Evolutionary conservation across 2,113 vertebrate species (phyloP), one percentile per base, ranked within the genome.

Genomic region (Gasterosteus nipponicus): DNA sequence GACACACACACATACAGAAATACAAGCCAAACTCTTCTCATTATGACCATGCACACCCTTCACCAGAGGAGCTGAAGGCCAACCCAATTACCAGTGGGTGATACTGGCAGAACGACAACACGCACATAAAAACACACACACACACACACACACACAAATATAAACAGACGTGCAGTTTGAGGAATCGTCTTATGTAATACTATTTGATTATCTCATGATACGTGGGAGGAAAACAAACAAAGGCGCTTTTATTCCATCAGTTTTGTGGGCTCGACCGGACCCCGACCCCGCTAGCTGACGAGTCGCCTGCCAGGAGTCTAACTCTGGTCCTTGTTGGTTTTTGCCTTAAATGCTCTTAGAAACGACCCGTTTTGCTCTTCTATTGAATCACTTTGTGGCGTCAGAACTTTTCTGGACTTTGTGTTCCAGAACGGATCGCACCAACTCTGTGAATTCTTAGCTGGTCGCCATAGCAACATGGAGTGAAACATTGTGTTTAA

Each of bases 21-120:
- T 18, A 57, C 35, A 57, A 44, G 77, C 78, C 46, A 18, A 70
- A 51, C 51, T 80, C 53, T 41, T 79, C 71, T 83, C 79, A 83
- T 89, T 86, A 87, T 66, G 54, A 56, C 71, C 61, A 74, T 86
- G 73, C 68, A 80, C 82, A 71, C 73, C 80, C 81, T 69, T 57
- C 63, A 75, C 73, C 62, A 75, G 80, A 81, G 75, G 75, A 88
- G 77, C 59, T 89, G 89, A 84, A 86, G 83, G 53, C 47, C 29
- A 75, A 46, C 78, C 85, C 65, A 80, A 69, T 84, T 81, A 83
- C 69, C 84, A 84, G 53, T 54, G 65, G 74, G 77, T 75, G 31
- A 51, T 33, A 44, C 35, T 84, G 78, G 74, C 85, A 83, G n/a
- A 49, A 22, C 22, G n/a, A 80, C 47, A 64, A 57, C 66, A 67